Evolutionary conservation across 2,888 invertebrate genomes (phyloP).

Genomic region (Apamea anceps): DNA sequence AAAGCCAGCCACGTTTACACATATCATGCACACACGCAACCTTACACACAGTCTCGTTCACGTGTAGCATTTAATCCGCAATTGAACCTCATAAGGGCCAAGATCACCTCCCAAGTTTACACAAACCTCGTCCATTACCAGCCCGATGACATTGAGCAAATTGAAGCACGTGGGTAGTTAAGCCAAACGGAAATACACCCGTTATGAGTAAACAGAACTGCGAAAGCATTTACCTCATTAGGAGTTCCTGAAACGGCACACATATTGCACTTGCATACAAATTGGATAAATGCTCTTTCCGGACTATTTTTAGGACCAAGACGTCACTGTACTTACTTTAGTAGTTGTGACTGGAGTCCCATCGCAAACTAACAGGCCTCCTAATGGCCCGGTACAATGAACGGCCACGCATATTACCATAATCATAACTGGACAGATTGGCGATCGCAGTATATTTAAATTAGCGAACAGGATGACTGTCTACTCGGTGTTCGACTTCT

Average conservation of each 20-base stretch:
- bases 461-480: slow-evolving; percentile 37
- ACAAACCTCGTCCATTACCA: slow-evolving; percentile 68
- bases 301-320: slow-evolving; percentile 71
- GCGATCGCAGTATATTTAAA: slow-evolving; percentile 47
- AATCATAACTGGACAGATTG: slow-evolving; percentile 3
- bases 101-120: slow-evolving; percentile 41
- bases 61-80: slow-evolving; percentile 9
- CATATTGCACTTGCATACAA: slow-evolving; percentile 62
- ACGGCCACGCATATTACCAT: slow-evolving; percentile 16
- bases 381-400: slow-evolving; percentile 33
- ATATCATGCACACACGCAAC: background rate
- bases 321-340: slow-evolving; percentile 51
- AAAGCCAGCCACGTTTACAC: background rate
- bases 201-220: slow-evolving; percentile 69
- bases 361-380: slow-evolving; percentile 5
- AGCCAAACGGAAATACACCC: slow-evolving; percentile 65
- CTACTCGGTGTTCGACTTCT: slow-evolving; percentile 22
- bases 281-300: slow-evolving; percentile 70
- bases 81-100: slow-evolving; percentile 12
- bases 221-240: slow-evolving; percentile 75
- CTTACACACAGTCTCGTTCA: background rate
- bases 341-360: slow-evolving; percentile 3
- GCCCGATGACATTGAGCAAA: slow-evolving; percentile 71
- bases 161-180: slow-evolving; percentile 68
- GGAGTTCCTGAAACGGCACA: slow-evolving; percentile 71